Conservation (phyloP, 1,140 invertebrate species). For the Diorhabda sublineata region DNA sequence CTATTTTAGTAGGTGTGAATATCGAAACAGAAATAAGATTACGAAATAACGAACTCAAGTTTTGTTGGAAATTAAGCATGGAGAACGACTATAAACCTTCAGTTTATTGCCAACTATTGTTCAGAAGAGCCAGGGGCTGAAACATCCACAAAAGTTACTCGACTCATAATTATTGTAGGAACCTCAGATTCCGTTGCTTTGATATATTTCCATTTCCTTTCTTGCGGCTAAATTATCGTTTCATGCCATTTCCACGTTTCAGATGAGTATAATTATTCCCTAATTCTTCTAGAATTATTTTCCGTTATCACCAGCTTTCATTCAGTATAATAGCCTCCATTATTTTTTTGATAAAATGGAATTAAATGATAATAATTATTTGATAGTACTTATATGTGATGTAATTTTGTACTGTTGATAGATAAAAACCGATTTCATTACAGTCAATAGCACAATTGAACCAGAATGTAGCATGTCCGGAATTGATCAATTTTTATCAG, state of each 20-base stretch:
- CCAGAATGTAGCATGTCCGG: too few species aligned
- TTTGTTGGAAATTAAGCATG: neutral
- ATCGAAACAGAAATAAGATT: neutral
- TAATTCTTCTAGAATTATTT: neutral
- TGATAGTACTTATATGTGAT: too few species aligned
- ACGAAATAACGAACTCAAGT: neutral
- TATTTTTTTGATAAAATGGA: too few species aligned
- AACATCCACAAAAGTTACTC: constrained; percentile 1
- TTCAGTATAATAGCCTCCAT: too few species aligned
- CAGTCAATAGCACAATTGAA: too few species aligned
- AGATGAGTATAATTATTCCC: neutral
- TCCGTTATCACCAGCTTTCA: neutral
- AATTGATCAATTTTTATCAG: too few species aligned
- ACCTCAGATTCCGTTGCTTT: constrained; percentile 1
- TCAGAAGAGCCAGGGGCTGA: neutral
- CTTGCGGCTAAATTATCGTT: neutral
- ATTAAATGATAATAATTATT: too few species aligned
- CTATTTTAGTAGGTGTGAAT: neutral
- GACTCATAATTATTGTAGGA: constrained; percentile 2
- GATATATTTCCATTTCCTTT: constrained; percentile 3
- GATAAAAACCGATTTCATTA: too few species aligned
- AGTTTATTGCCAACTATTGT: constrained; percentile 2
- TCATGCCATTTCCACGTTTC: constrained; percentile 1
- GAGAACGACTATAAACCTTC: neutral
- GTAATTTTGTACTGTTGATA: too few species aligned